Evolutionary conservation across 1,140 invertebrate genomes (phyloP), one percentile per base, ranked within the genome.

Genomic region (Parasteatoda tepidariorum): DNA sequence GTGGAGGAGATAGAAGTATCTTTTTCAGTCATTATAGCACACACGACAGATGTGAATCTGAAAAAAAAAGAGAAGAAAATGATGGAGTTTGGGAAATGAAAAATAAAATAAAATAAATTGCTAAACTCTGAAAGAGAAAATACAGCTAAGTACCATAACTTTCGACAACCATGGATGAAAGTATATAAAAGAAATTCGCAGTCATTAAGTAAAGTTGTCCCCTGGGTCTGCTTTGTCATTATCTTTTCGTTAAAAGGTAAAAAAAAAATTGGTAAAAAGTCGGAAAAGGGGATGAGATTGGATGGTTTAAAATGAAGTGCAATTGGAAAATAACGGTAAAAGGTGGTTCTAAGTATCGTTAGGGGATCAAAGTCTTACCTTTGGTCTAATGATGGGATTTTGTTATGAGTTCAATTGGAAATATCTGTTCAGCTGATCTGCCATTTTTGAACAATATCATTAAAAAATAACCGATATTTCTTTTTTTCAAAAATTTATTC

Each of bases 161-260:
- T 79, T 79, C 62, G 64, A 79, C 76, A 79, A 68, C 41, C 76
- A n/a, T 11, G 38, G 30, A 31, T 68, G 57, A 73, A 79, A 79
- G 76, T 79, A 31, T 79, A 79, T 79, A 68, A 79, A 79, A 79
- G 76, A 79, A 68, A 28, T 79, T 57, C 64, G 64, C 26, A 68
- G 66, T 79, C 76, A 68, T 79, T 79, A 79, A 79, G 62, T 68
- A 79, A 68, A 79, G 76, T 79, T 68, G 76, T 79, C 76, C 54
- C 33, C 66, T 24, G 38, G 64, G 76, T 79, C 64, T 28, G 48
- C 48, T 57, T 57, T 67, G 62, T 79, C 64, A 79, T 68, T 79
- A 79, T 79, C 76, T 79, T 66, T 79, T 79, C 48, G 75, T 79
- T 67, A 68, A 79, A 76, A 57, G 34, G 22, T 55, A 34, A 61